Percentiles rank a stretch among this genome's conserved stretches.
These are phyloP conservation scores for Cactoblastis cactorum DNA, from an alignment of 2,888 invertebrate species.

Conservation along the genomic window DNA sequence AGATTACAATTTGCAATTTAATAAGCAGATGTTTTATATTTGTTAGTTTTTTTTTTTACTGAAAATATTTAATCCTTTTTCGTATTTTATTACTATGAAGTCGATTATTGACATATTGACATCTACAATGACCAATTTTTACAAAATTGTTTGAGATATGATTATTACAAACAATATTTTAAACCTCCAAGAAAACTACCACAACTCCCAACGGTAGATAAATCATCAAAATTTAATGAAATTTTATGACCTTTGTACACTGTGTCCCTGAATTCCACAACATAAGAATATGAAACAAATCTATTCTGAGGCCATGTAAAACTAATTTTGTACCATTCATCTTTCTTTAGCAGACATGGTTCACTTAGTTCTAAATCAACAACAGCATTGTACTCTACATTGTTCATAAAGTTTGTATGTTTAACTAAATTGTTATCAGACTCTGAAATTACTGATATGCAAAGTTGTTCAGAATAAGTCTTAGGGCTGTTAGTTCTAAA, in stretches of 20 bases:
- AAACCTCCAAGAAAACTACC: constrained; percentile 68
- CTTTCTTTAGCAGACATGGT: constrained; percentile 63
- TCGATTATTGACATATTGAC: too few species aligned
- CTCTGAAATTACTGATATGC: constrained; percentile 54
- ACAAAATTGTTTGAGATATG: too few species aligned
- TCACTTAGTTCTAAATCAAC: constrained; percentile 61
- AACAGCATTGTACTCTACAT: constrained; percentile 63
- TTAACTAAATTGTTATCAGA: constrained; percentile 54
- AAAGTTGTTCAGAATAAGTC: constrained; percentile 62
- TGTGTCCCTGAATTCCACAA: constrained; percentile 59
- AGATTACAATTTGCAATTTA: too few species aligned
- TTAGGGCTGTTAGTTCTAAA: constrained; percentile 49
- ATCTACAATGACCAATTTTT: too few species aligned
- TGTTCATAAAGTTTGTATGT: constrained; percentile 53
- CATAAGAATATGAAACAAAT: constrained; percentile 53
- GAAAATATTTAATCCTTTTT: too few species aligned
- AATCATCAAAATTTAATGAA: constrained; percentile 66
- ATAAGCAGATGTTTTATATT: too few species aligned
- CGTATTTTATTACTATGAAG: too few species aligned
- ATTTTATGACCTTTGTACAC: constrained; percentile 51
- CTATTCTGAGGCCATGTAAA: constrained; percentile 60
- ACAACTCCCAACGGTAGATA: constrained; percentile 39
- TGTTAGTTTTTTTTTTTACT: too few species aligned
- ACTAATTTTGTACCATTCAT: constrained; percentile 64
- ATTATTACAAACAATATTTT: constrained; percentile 58